Percentiles rank a stretch among this genome's conserved stretches.
Evolutionary conservation across 2,797 vertebrate species (phyloP).

Genomic region (Chloroceryle inda): DNA sequence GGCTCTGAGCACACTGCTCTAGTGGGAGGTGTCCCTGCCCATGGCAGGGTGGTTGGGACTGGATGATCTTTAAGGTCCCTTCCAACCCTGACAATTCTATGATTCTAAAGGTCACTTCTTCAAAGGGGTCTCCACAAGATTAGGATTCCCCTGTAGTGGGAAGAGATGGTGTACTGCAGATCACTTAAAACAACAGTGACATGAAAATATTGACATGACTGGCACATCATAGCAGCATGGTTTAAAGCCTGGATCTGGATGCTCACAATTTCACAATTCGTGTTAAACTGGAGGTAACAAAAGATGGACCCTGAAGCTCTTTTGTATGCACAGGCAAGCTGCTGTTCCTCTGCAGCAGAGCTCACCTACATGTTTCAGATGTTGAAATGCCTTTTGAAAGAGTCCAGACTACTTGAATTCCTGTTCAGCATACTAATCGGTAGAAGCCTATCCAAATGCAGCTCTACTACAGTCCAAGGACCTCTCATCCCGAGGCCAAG

Average conservation of each 20-base stretch:
- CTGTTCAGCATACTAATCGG: background rate
- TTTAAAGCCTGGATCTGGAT: background rate
- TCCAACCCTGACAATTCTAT: no score
- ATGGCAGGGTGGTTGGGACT: no score
- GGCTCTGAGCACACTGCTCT: no score
- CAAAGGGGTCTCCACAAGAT: background rate
- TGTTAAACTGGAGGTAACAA: background rate
- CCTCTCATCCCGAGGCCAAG: background rate
- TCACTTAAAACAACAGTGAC: background rate
- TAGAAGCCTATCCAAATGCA: background rate
- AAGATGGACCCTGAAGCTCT: background rate
- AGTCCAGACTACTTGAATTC: background rate
- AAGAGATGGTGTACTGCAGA: background rate
- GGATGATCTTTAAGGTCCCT: no score
- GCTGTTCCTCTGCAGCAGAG: background rate
- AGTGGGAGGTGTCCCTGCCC: no score
- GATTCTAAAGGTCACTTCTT: background rate
- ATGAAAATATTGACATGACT: fast-evolving
- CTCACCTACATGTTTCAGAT: background rate
- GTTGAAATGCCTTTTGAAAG: background rate
- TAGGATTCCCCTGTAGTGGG: background rate
- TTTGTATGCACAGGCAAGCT: background rate
- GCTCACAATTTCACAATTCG: background rate
- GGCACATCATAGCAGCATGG: fast-evolving
- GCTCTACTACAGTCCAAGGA: background rate